Base-by-base conservation (phyloP, 2,113 vertebrate genomes). In the Asarcornis scutulata region DNA sequence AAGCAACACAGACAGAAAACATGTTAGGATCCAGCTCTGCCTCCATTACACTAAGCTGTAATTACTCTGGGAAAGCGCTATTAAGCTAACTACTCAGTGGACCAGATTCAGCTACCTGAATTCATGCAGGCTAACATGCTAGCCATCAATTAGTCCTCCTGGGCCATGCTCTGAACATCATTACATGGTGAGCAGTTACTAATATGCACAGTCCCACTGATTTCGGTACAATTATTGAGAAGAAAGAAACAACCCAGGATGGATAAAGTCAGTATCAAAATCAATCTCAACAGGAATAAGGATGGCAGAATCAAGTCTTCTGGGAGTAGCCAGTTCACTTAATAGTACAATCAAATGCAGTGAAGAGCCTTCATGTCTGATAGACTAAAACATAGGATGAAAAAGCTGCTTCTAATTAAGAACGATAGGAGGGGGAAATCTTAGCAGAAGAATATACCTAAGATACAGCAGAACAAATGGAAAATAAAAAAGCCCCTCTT, bases 381-480 rank as follows among this genome's bases (percentile, higher is more conserved):
- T 78, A 95, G 83, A 86, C 95, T 96, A 29, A 95, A 96, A 89
- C 92, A 34, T 10, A 15, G 69, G 34, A 76, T 76, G 84, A 80
- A 69, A 95, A 90, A 91, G 40, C 92, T 11, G 25, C 38, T 87
- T 83, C 55, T 84, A 95, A 96, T 88, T 96, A 97, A 96, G 83
- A 91, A 79, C 68, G 38, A 81, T 50, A 60, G 91, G 74, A 96
- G 77, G 80, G 86, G 94, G 91, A 95, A 94, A 75, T 89, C 55
- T 93, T 93, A 76, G 55, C 89, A 71, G 56, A 90, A 94, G 82
- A 93, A 89, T 76, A 85, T 12, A 95, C 36, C 46, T 84, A 89
- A 87, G 81, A 94, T 66, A 73, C 60, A 88, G 5, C 42, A 72
- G 40, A 95, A 46, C 34, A 64, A 83, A 96, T 96, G 91, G 69